Base-by-base conservation (phyloP, 2,888 invertebrate species). In the Drosophila anomelani region DNA sequence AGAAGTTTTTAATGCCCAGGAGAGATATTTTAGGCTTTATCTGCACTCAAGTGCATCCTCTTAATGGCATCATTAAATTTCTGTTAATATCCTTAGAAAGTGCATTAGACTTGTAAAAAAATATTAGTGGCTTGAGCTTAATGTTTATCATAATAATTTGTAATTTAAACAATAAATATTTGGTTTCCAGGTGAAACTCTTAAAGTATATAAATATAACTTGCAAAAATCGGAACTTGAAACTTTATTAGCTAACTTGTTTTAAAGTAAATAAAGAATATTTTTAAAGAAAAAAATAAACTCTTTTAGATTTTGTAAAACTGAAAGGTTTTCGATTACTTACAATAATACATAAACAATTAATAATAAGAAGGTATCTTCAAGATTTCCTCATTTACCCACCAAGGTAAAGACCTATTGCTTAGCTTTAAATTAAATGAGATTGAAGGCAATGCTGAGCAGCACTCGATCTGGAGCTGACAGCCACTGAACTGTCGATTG, bases 401-500 rank as follows among this genome's bases (percentile, higher is more conserved):
- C 20, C 20, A 51, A 15, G 13, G 15, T 34, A 20, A 51, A 47
- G 34, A 51, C 20, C 34, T 15, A 36, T 36, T 23, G 20, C 20
- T 2, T 34, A 34, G 34, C 13, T 47, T n/a, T 15, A 51, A 20
- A 34, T 36, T 51, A 51, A 51, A 51, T 36, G 15, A 34, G 6
- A 5, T 36, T 51, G 34, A 51, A 36, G 34, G 34, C 51, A 58
- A 34, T 44, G 43, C 26, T 43, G 43, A 29, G 12, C 17, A 34
- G 56, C 60, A 26, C 39, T 51, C n/a, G 6, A 51, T 29, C 20
- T 41, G 53, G 62, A 64, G 57, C 72, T 39, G 57, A 61, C 49
- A 41, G 49, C 9, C 57, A 75, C 44, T 75, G 54, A 39, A 44
- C 49, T 60, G 68, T 67, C 68, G 23, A 20, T 68, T 56, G 69